phyloP scores from a whole-genome alignment of 2,888 invertebrate species.

The Parnassius mnemosyne region DNA sequence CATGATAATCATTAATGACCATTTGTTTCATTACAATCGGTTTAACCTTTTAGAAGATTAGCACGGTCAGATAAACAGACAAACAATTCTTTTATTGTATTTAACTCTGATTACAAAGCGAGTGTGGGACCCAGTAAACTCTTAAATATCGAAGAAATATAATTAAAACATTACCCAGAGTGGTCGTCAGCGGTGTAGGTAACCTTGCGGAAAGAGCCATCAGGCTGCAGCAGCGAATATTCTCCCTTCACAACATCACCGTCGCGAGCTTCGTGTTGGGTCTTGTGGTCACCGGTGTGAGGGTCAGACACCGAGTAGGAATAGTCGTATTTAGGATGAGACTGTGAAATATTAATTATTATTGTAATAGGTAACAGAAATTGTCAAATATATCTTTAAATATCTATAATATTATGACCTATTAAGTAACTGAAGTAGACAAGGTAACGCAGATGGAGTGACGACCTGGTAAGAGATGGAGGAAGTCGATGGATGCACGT shows the following conservation, averaged over 20 bases:
- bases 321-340: constrained; percentile 76
- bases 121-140: too few relatives aligned
- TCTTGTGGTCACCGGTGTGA: constrained; percentile 77
- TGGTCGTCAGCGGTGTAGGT: constrained; percentile 77
- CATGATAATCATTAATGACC: too few relatives aligned
- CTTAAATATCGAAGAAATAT: not conserved
- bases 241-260: constrained; percentile 75
- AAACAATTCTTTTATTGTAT: too few relatives aligned
- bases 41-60: too few relatives aligned
- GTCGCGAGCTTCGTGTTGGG: constrained; percentile 71
- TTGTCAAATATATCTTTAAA: too few relatives aligned
- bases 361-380: not conserved
- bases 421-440: not conserved
- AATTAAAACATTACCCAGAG: constrained; percentile 57
- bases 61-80: too few relatives aligned
- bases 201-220: constrained; percentile 76
- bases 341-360: constrained; percentile 46
- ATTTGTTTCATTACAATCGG: too few relatives aligned
- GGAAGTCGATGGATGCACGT: too few relatives aligned
- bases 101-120: too few relatives aligned
- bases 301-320: constrained; percentile 76
- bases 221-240: constrained; percentile 73
- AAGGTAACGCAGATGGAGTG: too few relatives aligned
- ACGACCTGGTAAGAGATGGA: too few relatives aligned
- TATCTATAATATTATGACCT: too few relatives aligned